These are phyloP conservation scores for Apotomis turbidana DNA, from an alignment of 2,888 invertebrate genomes.

Conservation along the genomic window DNA sequence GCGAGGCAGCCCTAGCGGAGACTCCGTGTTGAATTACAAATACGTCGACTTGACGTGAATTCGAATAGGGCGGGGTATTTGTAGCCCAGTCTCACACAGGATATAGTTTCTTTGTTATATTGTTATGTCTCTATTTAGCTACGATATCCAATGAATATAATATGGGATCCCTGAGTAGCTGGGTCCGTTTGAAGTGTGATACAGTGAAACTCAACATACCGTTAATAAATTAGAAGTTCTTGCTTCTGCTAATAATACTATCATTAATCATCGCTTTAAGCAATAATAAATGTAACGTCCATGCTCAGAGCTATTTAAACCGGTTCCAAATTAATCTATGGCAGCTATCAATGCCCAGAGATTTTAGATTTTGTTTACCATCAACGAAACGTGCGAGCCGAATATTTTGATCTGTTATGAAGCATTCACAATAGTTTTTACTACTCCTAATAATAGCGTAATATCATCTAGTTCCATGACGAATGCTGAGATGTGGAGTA, in stretches of 20 bases:
- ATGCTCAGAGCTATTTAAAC: conserved; percentile 19
- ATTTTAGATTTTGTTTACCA: conserved; percentile 36
- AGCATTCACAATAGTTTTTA: conserved; percentile 67
- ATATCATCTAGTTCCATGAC: conserved; percentile 71
- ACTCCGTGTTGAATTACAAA: conserved; percentile 80
- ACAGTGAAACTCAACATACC: conserved; percentile 22
- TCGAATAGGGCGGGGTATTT: conserved; percentile 69
- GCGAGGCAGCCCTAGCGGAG: conserved; percentile 49
- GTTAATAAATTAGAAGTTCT: conserved; percentile 32
- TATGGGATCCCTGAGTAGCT: conserved; percentile 43
- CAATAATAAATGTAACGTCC: conserved; percentile 37
- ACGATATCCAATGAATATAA: conserved; percentile 46
- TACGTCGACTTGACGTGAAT: conserved; percentile 78
- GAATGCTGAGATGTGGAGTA: conserved; percentile 65
- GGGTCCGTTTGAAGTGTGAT: conserved; percentile 39
- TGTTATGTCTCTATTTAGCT: conserved; percentile 50
- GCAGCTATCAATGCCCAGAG: conserved; percentile 19
- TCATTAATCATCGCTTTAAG: conserved; percentile 32
- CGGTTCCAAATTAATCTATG: conserved; percentile 32
- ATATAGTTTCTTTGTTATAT: conserved; percentile 63
- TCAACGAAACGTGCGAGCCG: conserved; percentile 44
- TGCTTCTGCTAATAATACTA: conserved; percentile 35
- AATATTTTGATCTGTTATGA: conserved; percentile 62
- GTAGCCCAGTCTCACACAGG: conserved; percentile 53
- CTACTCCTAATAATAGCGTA: conserved; percentile 61